Percentiles rank a stretch among this genome's conserved stretches.
These are phyloP conservation scores for Sitophilus oryzae DNA, from an alignment of 1,140 invertebrate species.

Conservation along the genomic window DNA sequence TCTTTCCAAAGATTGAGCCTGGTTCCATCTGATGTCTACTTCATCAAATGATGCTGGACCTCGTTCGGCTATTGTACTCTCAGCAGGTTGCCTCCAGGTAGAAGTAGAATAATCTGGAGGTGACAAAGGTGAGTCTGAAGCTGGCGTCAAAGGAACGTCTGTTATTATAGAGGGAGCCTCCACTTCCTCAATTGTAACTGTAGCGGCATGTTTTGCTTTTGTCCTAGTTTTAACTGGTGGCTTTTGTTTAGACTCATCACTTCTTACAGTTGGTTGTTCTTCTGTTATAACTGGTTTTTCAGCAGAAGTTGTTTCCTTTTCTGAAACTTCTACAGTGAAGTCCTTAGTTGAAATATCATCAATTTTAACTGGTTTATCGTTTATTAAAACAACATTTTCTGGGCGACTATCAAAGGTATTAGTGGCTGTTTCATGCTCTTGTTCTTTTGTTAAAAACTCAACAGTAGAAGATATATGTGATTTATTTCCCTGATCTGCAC, in stretches of 20 bases:
- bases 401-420: not conserved
- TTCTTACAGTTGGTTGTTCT: not conserved
- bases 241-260: slow-evolving; percentile 19
- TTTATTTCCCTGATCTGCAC: not conserved
- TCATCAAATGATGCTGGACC: slow-evolving; percentile 31
- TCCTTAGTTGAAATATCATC: slow-evolving; percentile 4
- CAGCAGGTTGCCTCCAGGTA: slow-evolving; percentile 14
- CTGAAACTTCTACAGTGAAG: not conserved
- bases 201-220: slow-evolving; percentile 31
- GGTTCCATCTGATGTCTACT: slow-evolving; percentile 38
- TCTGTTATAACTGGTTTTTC: not conserved
- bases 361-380: slow-evolving; percentile 24
- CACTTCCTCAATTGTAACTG: slow-evolving; percentile 49
- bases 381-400: slow-evolving; percentile 16
- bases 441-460: slow-evolving; percentile 24
- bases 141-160: slow-evolving; percentile 44
- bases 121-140: slow-evolving; percentile 31
- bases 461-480: slow-evolving; percentile 12
- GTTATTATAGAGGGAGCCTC: slow-evolving; percentile 39
- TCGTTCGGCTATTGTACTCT: slow-evolving; percentile 23
- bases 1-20: slow-evolving; percentile 46
- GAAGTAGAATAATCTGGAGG: slow-evolving; percentile 27
- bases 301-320: not conserved
- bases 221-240: slow-evolving; percentile 26
- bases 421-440: slow-evolving; percentile 1